Conservation (phyloP, 2,888 invertebrate genomes). For the Harpagoxenus sublaevis region DNA sequence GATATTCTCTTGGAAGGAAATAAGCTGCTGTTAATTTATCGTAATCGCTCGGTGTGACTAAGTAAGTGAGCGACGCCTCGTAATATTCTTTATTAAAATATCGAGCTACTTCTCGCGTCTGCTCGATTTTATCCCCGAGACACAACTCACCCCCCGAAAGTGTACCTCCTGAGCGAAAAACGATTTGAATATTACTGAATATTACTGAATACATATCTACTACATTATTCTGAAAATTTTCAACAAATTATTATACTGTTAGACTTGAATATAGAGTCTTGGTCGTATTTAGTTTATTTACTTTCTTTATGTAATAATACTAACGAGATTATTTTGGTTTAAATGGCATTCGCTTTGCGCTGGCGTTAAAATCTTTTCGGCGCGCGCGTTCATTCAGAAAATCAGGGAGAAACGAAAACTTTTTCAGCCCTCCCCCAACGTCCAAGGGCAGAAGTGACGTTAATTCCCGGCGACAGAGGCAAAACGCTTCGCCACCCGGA, state of each 20-base stretch:
- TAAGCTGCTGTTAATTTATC: slow-evolving; percentile 80
- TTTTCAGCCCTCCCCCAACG: slow-evolving; percentile 4
- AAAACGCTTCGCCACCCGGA: slow-evolving; percentile 55
- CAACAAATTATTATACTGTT: not conserved
- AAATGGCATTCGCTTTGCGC: not conserved
- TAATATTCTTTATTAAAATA: slow-evolving; percentile 84
- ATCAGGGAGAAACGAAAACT: slow-evolving; percentile 32
- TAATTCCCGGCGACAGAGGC: slow-evolving; percentile 57
- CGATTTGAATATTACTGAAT: not conserved
- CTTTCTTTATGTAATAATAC: not conserved
- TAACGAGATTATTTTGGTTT: not conserved
- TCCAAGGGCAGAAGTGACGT: slow-evolving; percentile 34
- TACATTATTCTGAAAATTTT: not conserved
- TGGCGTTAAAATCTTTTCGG: slow-evolving; percentile 25
- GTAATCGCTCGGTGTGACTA: slow-evolving; percentile 82
- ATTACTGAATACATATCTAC: no score
- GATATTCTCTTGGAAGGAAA: slow-evolving; percentile 65
- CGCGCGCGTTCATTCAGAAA: slow-evolving; percentile 7
- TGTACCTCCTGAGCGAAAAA: not conserved
- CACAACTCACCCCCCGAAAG: slow-evolving; percentile 28
- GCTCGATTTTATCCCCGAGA: slow-evolving; percentile 32
- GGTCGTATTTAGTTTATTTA: not conserved
- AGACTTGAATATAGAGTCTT: not conserved
- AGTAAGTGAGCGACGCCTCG: slow-evolving; percentile 80
- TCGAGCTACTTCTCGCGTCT: slow-evolving; percentile 68